Base-by-base conservation (phyloP, 2,113 vertebrate species). In the Equus przewalskii region DNA sequence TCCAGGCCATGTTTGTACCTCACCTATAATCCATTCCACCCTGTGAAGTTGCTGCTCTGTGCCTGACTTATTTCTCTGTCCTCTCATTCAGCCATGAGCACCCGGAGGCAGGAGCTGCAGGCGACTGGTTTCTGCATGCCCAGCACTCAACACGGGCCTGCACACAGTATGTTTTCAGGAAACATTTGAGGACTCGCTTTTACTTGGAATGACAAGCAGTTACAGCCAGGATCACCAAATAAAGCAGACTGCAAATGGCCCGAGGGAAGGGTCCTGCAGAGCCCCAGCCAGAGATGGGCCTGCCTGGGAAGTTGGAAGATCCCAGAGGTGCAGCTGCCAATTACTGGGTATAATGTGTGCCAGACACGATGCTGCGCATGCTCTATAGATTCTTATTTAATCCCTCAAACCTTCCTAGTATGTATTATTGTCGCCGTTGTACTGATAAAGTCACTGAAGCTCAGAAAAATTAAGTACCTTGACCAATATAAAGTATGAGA, bases 331-430 rank as follows among this genome's bases (percentile, higher is more conserved):
- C 64, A 54, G 3, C 33, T 14, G 54, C 36, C 26, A 4, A 14
- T 54, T 30, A 22, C 58, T 0, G 1, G 19, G 62, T 0, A 0
- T 6, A 5, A 2, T 3, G 0, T 14, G n/a, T 49, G 41, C 12
- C 58, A 54, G 36, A 67, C n/a, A 13, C 0, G 5, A 56, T 6
- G 26, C 24, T 9, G 21, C 1, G 3, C 6, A 18, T 3, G 1
- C 22, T 36, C 75, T 10, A 0, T 16, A 73, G 33, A 49, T 6
- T 11, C 49, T 46, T 14, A 0, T 3, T 15, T 44, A 11, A 51
- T 30, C 70, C 84, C 36, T 36, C 58, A 41, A 83, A 36, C 24
- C 30, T 56, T 76, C 19, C 18, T 62, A 11, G 72, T 11, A 24
- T 28, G 5, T 24, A 21, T 46, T 24, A 7, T 36, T 46, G n/a